Base-by-base conservation (phyloP, 2,113 vertebrate species). In the Mustelus asterias region DNA sequence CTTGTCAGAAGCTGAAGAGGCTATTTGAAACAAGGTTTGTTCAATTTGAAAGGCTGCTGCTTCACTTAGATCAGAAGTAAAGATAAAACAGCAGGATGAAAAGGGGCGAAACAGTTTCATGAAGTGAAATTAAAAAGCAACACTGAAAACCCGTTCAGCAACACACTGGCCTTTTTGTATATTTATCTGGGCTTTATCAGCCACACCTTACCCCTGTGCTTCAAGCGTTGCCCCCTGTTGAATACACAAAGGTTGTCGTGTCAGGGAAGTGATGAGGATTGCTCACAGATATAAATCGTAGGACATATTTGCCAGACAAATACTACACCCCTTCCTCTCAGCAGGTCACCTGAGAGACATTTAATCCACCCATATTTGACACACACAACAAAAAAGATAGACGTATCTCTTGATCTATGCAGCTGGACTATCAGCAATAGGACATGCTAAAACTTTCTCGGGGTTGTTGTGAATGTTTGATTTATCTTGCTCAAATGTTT, bases 1-100 rank as follows among this genome's bases (percentile, higher is more conserved):
- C 98, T 98, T 98, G 98, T 99, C 98, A 98, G 98, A 96, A 97
- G 98, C 98, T 97, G 98, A 98, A 98, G 98, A 98, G 97, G 97
- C 98, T 98, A 98, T 99, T 98, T 98, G 98, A 98, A 98, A 98
- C 97, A 97, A 96, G 97, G 97, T 98, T 98, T 98, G 98, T 98
- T 98, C 98, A 98, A 98, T 98, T 98, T 98, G 98, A 99, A 98
- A 98, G 98, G 97, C 97, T 98, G 98, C 97, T 96, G 97, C 97
- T 97, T 97, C 96, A 97, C 97, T 96, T 97, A 93, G 98, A 99
- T 98, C 95, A 97, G 95, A 96, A 97, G 97, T 96, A 96, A 96
- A 97, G 98, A 98, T 99, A 98, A 98, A 97, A 97, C 97, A 80
- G 94, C 96, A 94, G 97, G 97, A 98, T 98, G 97, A 98, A 98